Evolutionary conservation across 64 coral and sea anemone genomes (phyloP).

Genomic region (Stylophora pistillata): DNA sequence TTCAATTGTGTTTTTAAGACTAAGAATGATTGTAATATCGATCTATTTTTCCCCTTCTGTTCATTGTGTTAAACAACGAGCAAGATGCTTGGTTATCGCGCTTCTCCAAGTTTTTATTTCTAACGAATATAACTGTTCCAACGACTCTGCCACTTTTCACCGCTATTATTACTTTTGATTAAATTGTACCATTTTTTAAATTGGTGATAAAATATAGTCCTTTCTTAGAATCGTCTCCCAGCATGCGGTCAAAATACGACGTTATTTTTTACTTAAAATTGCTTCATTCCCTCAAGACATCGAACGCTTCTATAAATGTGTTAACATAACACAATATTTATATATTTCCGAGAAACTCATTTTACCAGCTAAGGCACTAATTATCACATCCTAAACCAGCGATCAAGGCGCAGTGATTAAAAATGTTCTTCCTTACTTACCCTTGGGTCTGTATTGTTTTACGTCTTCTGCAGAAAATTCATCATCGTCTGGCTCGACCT

Average conservation of each 20-base stretch:
- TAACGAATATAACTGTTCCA: background rate
- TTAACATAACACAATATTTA: slow-evolving; percentile 38
- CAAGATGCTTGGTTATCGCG: background rate
- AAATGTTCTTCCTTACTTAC: slow-evolving; percentile 5
- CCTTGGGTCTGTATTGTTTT: slow-evolving; percentile 1
- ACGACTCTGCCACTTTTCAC: background rate
- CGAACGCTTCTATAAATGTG: background rate
- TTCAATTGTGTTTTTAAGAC: slow-evolving; percentile 33
- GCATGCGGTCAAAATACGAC: background rate
- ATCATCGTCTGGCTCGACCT: slow-evolving; percentile 13
- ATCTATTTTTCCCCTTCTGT: slow-evolving; percentile 19
- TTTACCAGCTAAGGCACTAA: slow-evolving; percentile 5
- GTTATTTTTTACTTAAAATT: slow-evolving; percentile 20
- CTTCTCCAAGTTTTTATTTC: background rate
- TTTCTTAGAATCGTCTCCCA: background rate
- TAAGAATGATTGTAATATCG: background rate
- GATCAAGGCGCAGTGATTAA: slow-evolving; percentile 5
- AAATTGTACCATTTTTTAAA: background rate
- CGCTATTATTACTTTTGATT: slow-evolving; percentile 9
- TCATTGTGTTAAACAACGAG: slow-evolving; percentile 24
- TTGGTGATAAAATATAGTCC: background rate
- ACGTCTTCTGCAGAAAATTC: slow-evolving; percentile 11
- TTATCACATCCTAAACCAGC: slow-evolving; percentile 16
- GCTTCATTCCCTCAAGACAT: background rate
- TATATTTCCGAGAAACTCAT: slow-evolving; percentile 21